Conservation (phyloP, 1,140 invertebrate genomes). For the Varroa destructor region DNA sequence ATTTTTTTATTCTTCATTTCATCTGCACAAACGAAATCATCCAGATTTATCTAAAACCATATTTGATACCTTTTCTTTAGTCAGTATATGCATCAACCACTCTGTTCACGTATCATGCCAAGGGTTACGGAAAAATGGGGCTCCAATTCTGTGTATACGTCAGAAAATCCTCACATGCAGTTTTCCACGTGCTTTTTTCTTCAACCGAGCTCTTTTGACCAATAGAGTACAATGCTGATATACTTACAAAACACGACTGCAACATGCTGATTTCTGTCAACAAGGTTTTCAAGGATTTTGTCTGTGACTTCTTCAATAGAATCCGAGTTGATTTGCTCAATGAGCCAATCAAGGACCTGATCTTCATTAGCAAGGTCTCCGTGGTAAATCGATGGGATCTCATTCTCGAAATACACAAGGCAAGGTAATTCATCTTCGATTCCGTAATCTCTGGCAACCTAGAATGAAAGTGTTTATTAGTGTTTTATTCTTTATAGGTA, state of each 20-base stretch:
- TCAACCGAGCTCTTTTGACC: not conserved
- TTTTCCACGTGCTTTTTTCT: not conserved
- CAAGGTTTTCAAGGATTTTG: conserved; percentile 69
- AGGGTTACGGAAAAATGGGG: no score
- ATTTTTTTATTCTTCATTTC: conserved; percentile 24
- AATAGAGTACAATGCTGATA: not conserved
- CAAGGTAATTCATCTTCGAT: conserved; percentile 36
- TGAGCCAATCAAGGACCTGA: conserved; percentile 73
- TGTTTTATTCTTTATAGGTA: no score
- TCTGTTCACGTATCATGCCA: no score
- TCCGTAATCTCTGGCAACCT: conserved; percentile 37
- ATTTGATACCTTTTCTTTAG: not conserved
- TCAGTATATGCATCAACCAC: no score
- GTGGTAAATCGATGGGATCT: conserved; percentile 36
- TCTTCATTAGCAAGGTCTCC: conserved; percentile 77
- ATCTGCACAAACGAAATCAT: not conserved
- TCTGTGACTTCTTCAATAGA: conserved; percentile 89
- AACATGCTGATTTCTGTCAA: conserved; percentile 80
- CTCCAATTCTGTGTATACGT: no score
- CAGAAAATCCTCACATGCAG: no score
- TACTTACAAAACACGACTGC: conserved; percentile 80
- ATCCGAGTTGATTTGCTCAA: conserved; percentile 74
- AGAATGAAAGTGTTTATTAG: no score
- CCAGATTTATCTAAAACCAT: not conserved
- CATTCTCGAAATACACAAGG: conserved; percentile 38